Evolutionary conservation across 2,888 invertebrate species (phyloP).

Genomic region (Xanthia togata): DNA sequence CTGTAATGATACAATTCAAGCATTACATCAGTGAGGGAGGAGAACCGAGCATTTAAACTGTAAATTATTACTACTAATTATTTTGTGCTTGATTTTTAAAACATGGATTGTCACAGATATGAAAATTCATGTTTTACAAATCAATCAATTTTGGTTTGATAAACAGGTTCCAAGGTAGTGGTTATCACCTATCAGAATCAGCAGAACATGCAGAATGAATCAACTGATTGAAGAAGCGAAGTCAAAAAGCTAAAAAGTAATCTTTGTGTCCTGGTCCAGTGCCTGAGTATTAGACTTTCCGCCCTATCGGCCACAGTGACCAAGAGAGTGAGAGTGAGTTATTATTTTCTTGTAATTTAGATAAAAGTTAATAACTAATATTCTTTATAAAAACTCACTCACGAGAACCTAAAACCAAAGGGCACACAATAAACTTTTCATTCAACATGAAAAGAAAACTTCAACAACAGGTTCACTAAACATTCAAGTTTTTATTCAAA

Average conservation of each 20-base stretch:
- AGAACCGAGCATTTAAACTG: no score
- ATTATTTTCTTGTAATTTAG: not conserved
- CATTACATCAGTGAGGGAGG: no score
- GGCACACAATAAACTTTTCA: not conserved
- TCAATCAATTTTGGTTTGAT: not conserved
- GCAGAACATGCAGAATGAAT: no score
- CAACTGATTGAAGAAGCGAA: not conserved
- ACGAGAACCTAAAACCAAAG: not conserved
- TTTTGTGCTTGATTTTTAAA: not conserved
- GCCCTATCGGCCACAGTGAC: no score
- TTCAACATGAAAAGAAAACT: constrained; percentile 16
- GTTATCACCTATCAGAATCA: not conserved
- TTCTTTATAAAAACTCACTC: not conserved
- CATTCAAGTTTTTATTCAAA: constrained; percentile 30
- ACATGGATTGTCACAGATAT: not conserved
- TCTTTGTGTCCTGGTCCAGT: no score
- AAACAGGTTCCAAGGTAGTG: not conserved
- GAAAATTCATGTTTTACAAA: not conserved
- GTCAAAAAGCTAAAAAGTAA: not conserved
- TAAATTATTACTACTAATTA: not conserved
- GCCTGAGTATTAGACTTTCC: no score
- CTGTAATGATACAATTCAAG: no score
- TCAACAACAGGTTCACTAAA: constrained; percentile 4
- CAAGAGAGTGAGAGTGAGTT: no score
- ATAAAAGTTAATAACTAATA: not conserved